A percentile compares a stretch with the other conserved stretches of the same genome.
Evolutionary conservation across 1,140 invertebrate genomes (phyloP).

Genomic region (Dysdera silvatica): DNA sequence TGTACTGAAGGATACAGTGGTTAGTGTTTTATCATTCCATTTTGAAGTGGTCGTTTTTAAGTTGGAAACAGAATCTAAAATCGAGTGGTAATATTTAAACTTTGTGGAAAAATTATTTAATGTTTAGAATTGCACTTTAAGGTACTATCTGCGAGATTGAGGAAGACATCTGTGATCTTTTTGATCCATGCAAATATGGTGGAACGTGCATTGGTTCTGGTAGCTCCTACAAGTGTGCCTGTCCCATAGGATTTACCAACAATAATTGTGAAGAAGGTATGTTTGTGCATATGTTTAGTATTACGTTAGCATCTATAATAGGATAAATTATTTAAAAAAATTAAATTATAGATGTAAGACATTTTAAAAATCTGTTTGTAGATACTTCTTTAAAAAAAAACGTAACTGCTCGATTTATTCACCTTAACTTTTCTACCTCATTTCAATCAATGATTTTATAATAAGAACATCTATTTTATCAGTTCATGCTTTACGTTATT

Average conservation of each 20-base stretch:
- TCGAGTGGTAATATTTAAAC: not conserved
- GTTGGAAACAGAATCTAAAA: constrained; percentile 34
- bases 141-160: constrained; percentile 63
- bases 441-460: no score
- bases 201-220: constrained; percentile 52
- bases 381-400: no score
- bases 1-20: constrained; percentile 49
- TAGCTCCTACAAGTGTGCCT: constrained; percentile 32
- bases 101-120: not conserved
- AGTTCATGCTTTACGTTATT: no score
- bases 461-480: no score
- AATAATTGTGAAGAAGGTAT: constrained; percentile 57
- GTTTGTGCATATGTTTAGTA: not conserved
- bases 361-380: no score
- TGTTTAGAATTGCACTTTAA: constrained; percentile 32
- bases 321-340: no score
- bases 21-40: constrained; percentile 24
- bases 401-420: no score
- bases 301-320: no score
- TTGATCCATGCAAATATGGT: constrained; percentile 66
- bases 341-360: no score
- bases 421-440: no score
- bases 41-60: not conserved
- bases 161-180: constrained; percentile 53
- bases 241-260: constrained; percentile 63